Conservation (phyloP, 1,140 invertebrate genomes). For the Sitophilus oryzae region DNA sequence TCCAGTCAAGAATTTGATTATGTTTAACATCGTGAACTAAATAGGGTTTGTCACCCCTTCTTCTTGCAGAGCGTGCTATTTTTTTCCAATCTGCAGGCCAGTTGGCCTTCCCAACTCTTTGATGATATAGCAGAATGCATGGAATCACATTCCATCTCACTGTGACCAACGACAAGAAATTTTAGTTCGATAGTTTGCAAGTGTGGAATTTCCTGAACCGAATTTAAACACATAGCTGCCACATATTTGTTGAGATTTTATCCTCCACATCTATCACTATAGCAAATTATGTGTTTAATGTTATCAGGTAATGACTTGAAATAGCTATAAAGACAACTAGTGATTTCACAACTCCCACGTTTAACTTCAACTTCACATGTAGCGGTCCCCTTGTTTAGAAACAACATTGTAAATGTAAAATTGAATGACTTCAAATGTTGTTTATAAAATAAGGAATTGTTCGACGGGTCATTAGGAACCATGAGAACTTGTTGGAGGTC, state of each 20-base stretch:
- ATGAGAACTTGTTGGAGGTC: slow-evolving; percentile 15
- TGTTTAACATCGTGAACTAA: too few relatives aligned
- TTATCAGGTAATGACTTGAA: too few relatives aligned
- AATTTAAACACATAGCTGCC: slow-evolving; percentile 4
- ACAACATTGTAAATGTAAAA: too few relatives aligned
- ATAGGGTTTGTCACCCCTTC: too few relatives aligned
- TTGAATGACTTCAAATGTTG: neutral
- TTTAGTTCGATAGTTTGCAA: slow-evolving; percentile 12
- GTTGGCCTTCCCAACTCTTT: too few relatives aligned
- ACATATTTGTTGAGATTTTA: too few relatives aligned
- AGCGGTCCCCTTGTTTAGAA: slow-evolving; percentile 9
- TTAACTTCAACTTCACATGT: too few relatives aligned
- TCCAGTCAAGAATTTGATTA: too few relatives aligned
- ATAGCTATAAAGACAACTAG: slow-evolving; percentile 6
- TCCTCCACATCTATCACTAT: slow-evolving; percentile 18
- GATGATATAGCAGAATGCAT: too few relatives aligned
- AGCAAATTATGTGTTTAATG: too few relatives aligned
- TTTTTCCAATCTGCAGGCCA: too few relatives aligned
- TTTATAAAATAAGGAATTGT: slow-evolving; percentile 18
- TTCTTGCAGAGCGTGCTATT: too few relatives aligned
- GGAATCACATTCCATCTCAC: slow-evolving; percentile 19
- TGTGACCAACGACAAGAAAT: slow-evolving; percentile 13
- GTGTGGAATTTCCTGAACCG: slow-evolving; percentile 8
- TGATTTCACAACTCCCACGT: slow-evolving; percentile 23
- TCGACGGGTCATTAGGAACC: slow-evolving; percentile 7